These are phyloP conservation scores for Scaeva pyrastri DNA, from an alignment of 2,888 invertebrate genomes.

Conservation along the genomic window DNA sequence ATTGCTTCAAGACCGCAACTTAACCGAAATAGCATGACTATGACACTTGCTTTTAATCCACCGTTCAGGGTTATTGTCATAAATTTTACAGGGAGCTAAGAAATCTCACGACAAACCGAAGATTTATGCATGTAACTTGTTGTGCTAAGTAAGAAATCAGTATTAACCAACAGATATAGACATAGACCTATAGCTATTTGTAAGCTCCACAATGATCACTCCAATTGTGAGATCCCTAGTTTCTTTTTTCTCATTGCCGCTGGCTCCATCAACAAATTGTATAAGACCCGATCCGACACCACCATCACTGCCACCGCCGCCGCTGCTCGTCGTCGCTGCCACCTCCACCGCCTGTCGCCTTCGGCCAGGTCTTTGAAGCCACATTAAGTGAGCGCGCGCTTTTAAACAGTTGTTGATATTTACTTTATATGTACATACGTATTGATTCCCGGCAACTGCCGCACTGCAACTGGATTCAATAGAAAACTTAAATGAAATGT, in stretches of 20 bases:
- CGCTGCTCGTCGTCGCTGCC: neutral
- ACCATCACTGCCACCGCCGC: neutral
- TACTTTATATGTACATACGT: neutral
- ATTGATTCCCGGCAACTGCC: neutral
- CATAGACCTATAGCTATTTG: neutral
- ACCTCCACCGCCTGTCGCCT: neutral
- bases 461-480: constrained; percentile 10
- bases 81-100: constrained; percentile 37
- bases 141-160: neutral
- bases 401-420: neutral
- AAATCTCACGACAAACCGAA: constrained; percentile 48
- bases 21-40: constrained; percentile 37
- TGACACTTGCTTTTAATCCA: constrained; percentile 55
- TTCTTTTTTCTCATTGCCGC: neutral
- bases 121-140: constrained; percentile 39
- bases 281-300: constrained; percentile 6
- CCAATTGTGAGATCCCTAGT: neutral
- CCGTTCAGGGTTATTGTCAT: constrained; percentile 59
- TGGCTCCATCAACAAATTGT: constrained; percentile 20
- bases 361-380: neutral
- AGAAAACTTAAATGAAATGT: neutral
- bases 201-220: constrained; percentile 23
- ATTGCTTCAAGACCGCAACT: constrained; percentile 18
- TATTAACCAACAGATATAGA: neutral
- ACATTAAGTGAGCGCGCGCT: constrained; percentile 7